A percentile compares a stretch with the other conserved stretches of the same genome.
Conservation (phyloP, 2,888 invertebrate species). For the Andricus quercusramuli region DNA sequence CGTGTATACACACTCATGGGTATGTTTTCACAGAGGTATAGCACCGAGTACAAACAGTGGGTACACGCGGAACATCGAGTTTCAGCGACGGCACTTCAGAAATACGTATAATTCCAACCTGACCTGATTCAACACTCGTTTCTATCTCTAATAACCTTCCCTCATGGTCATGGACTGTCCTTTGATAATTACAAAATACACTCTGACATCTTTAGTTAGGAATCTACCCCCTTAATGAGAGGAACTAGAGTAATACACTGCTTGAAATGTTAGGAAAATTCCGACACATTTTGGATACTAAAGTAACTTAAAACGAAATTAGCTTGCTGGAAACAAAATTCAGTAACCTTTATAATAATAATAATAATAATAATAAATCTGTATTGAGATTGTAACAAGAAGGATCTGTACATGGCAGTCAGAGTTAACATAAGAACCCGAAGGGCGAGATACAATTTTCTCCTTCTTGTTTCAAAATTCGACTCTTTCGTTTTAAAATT, state of each 20-base stretch:
- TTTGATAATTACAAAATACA: neutral
- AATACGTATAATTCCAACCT: constrained; percentile 51
- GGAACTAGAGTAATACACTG: neutral
- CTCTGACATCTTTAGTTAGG: neutral
- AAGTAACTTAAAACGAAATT: too few relatives aligned
- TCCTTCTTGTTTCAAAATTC: too few relatives aligned
- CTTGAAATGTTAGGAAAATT: too few relatives aligned
- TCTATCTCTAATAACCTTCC: constrained; percentile 9
- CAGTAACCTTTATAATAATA: too few relatives aligned
- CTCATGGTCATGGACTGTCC: constrained; percentile 4
- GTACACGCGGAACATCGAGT: constrained; percentile 53
- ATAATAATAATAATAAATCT: too few relatives aligned
- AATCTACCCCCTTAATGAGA: neutral
- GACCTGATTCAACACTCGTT: constrained; percentile 35
- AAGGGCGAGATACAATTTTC: too few relatives aligned
- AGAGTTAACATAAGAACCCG: too few relatives aligned
- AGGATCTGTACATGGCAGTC: too few relatives aligned
- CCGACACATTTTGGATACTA: too few relatives aligned
- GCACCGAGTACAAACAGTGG: constrained; percentile 52
- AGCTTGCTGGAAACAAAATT: too few relatives aligned
- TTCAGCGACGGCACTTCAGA: constrained; percentile 51
- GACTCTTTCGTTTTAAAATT: too few relatives aligned
- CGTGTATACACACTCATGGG: constrained; percentile 44
- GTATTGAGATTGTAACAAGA: too few relatives aligned
- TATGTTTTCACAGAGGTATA: constrained; percentile 47